Evolutionary conservation across 2,888 invertebrate species (phyloP), one percentile per base, ranked within the genome.

Genomic region (Ametastegia equiseti): DNA sequence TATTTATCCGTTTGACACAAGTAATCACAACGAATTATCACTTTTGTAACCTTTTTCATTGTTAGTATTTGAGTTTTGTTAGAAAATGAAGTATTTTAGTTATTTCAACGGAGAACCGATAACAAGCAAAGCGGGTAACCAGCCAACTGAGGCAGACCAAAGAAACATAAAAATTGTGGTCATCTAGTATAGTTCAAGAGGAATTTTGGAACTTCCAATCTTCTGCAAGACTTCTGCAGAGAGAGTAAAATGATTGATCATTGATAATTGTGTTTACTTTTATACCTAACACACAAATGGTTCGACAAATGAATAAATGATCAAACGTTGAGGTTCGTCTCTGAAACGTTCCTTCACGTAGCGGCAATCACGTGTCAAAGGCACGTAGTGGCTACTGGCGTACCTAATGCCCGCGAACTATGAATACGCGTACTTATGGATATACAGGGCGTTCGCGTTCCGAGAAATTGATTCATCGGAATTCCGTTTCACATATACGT

Each of bases 301-400:
- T n/a, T 23, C 36, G 39, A 39, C 23, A 13, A 67, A n/a, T 33
- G 63, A 30, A 33, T 50, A 9, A 23, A 54, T 54, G 23, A 54
- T 19, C 2, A 11, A 54, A 23, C 42, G 54, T 54, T 23, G 23
- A 9, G 9, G 54, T 54, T 6, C 54, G 11, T 19, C 54, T 2
- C 19, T 19, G 65, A 39, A 39, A 67, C 65, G 9, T 67, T 67
- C 65, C 65, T 39, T 27, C 65, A 67, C 65, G 65, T 67, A 19
- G 65, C 6, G 65, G 65, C 27, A 67, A 67, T 67, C 65, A 67
- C 65, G 65, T 67, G 65, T 36, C 65, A 67, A 67, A 67, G 65
- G 23, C 65, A 39, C 65, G 65, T 67, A 67, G 60, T 5, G 27
- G 30, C 60, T 36, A 67, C 36, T 39, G n/a, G 67, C 39, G 67